A percentile compares a stretch with the other conserved stretches of the same genome.
phyloP scores from a whole-genome alignment of 2,888 invertebrate genomes.

The Marasmarcha lunaedactyla region DNA sequence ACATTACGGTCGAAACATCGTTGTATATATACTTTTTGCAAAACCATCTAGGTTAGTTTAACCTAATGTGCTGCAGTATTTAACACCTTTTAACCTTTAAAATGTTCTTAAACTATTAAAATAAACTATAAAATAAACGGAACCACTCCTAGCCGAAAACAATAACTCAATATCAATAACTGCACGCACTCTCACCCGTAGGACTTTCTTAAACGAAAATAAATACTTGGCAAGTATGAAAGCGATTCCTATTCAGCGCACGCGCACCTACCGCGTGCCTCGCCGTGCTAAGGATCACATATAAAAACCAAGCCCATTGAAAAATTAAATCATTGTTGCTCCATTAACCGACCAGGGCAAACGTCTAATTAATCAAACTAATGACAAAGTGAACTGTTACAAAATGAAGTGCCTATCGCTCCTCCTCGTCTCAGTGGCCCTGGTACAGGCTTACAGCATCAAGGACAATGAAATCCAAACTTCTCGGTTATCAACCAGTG shows the following conservation, averaged over 20 bases:
- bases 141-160: no score
- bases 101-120: no score
- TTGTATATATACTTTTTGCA: no score
- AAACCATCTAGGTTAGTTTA: no score
- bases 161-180: conserved; percentile 10
- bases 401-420: conserved; percentile 66
- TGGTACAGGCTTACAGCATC: conserved; percentile 59
- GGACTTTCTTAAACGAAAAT: conserved; percentile 67
- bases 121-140: no score
- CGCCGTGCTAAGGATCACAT: conserved; percentile 68
- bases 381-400: conserved; percentile 46
- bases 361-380: conserved; percentile 61
- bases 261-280: conserved; percentile 49
- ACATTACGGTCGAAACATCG: no score
- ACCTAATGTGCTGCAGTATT: no score
- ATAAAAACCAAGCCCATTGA: conserved; percentile 77
- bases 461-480: conserved; percentile 69
- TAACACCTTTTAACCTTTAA: no score
- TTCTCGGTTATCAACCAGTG: conserved; percentile 72
- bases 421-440: conserved; percentile 61
- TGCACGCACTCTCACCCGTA: conserved; percentile 53
- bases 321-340: conserved; percentile 69
- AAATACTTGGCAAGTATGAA: conserved; percentile 57
- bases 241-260: conserved; percentile 41
- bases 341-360: conserved; percentile 56